These are phyloP conservation scores for Chrysogorgia sp. DNA, from an alignment of 92 coral and sea anemone genomes.

Conservation along the genomic window DNA sequence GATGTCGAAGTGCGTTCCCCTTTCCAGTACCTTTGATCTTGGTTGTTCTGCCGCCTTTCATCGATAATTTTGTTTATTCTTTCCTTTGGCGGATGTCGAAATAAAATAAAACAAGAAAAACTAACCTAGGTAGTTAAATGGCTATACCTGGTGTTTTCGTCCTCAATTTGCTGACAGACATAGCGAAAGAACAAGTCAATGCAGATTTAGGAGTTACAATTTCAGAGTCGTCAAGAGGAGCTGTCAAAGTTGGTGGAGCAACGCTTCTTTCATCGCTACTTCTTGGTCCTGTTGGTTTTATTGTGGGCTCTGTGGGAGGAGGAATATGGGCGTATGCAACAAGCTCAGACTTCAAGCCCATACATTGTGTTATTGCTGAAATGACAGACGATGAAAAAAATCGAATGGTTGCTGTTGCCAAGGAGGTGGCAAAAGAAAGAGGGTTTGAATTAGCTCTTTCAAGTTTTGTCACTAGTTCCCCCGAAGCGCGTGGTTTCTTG, in stretches of 20 bases:
- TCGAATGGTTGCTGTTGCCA: constrained; percentile 7
- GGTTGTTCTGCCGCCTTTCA: too few relatives aligned
- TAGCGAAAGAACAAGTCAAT: constrained; percentile 29
- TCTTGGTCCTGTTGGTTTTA: constrained; percentile 32
- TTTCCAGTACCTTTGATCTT: too few relatives aligned
- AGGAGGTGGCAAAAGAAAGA: constrained; percentile 4
- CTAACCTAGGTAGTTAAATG: not conserved
- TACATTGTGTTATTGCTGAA: not conserved
- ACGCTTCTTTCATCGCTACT: constrained; percentile 24
- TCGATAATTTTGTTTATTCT: not conserved
- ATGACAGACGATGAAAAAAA: constrained; percentile 34
- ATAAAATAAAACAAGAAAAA: too few relatives aligned
- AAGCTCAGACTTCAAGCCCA: constrained; percentile 23
- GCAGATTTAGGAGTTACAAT: constrained; percentile 24
- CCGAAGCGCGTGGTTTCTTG: constrained; percentile 8
- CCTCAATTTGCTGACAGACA: constrained; percentile 19
- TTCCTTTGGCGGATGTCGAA: too few relatives aligned
- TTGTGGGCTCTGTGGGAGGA: constrained; percentile 33
- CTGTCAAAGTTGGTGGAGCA: constrained; percentile 28
- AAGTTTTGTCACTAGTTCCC: not conserved
- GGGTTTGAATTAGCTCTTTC: constrained; percentile 3
- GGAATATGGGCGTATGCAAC: constrained; percentile 35
- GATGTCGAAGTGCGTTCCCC: too few relatives aligned
- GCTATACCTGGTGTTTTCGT: constrained; percentile 9
- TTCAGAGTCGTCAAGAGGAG: constrained; percentile 21